Base-by-base conservation (phyloP, 2,888 invertebrate genomes). In the Lepidochitona cinerea region DNA sequence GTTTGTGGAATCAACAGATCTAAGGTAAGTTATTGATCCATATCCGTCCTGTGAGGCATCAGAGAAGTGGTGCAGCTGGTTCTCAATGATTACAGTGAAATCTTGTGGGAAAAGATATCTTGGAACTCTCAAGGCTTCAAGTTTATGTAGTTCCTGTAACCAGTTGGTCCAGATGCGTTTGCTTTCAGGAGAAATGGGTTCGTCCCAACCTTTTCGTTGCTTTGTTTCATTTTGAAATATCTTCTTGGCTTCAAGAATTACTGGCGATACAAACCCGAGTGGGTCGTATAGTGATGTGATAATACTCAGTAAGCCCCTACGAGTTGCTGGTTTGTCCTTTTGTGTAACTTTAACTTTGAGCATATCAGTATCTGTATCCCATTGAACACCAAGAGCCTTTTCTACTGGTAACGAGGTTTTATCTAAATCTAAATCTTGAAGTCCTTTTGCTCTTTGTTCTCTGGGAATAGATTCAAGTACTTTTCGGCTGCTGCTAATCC, bases 251-350 rank as follows among this genome's bases (percentile, higher is more conserved):
- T 32, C 29, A 26, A 68, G 29, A 29, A 68, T 49, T 12, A 26
- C 23, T 1, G 68, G 68, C 2, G 14, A n/a, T 4, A 49, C 29
- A 68, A 68, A 26, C 26, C 68, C 68, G 7, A 68, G 52, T 23
- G 68, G 68, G 36, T 68, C 68, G 32, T 49, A 68, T 12, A 68
- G n/a, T 23, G 68, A 37, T 2, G n/a, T 33, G 9, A 68, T 32
- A 18, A 67, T 33, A n/a, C 23, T 35, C n/a, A 67, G 14, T 18
- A 67, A n/a, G 26, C 67, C 67, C 3, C 67, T 3, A 5, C 37
- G 26, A 26, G 64, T 59, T 26, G 26, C 26, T 59, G 64, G 64
- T 29, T 59, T 59, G 3, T 2, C 26, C 29, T 59, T 59, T 18
- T 1, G 2, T 9, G n/a, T 14, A 32, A 26, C 64, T 32, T 26